Percentiles rank a stretch among this genome's conserved stretches.
phyloP scores from a whole-genome alignment of 2,888 invertebrate species.

The Anoplius nigerrimus region DNA sequence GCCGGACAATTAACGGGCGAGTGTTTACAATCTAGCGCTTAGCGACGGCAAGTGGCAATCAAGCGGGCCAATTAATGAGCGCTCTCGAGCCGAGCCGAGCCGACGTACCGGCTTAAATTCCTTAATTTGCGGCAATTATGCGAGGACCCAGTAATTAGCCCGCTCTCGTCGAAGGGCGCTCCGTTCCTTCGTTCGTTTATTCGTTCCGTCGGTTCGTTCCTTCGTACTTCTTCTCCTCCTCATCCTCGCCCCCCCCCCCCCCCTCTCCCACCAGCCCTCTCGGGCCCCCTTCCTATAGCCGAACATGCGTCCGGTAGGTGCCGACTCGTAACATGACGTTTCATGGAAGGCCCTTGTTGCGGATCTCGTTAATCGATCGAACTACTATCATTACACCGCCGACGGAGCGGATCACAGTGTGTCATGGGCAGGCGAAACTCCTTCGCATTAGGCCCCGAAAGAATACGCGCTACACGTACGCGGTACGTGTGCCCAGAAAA shows the following conservation, averaged over 20 bases:
- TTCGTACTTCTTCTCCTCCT: not conserved
- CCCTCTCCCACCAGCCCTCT: too few species aligned
- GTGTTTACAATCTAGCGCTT: conserved; percentile 69
- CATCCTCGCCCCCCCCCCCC: too few species aligned
- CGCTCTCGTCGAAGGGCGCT: conserved; percentile 30
- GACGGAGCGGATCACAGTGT: too few species aligned
- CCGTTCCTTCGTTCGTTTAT: not conserved
- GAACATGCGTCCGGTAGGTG: too few species aligned
- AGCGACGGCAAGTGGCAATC: conserved; percentile 63
- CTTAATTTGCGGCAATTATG: conserved; percentile 67
- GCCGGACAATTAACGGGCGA: conserved; percentile 63
- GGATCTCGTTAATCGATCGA: too few species aligned
- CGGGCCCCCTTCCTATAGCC: too few species aligned
- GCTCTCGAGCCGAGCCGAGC: conserved; percentile 14
- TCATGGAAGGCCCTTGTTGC: not conserved
- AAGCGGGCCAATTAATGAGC: conserved; percentile 66
- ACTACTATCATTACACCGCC: too few species aligned
- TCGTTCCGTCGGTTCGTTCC: not conserved
- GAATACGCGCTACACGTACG: too few species aligned
- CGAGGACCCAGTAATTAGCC: conserved; percentile 55
- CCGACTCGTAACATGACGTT: not conserved
- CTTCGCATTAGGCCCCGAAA: too few species aligned
- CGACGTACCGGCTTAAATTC: conserved; percentile 57
- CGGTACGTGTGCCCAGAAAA: not conserved
- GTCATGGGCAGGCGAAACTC: too few species aligned